Base-by-base conservation (phyloP, 2,888 invertebrate genomes). In the Ophion obscuratus region DNA sequence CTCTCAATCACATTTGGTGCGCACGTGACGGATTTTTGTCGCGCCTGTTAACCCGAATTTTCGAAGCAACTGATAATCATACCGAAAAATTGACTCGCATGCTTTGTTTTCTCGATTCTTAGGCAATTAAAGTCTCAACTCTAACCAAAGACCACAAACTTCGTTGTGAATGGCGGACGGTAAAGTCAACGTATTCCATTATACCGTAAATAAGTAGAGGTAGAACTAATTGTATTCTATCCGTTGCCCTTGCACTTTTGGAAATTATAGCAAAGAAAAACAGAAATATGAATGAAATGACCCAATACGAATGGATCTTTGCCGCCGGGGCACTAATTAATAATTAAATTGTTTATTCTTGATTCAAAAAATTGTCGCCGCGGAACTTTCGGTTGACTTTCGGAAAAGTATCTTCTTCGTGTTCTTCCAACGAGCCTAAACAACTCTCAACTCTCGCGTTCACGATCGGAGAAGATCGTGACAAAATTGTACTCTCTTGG, bases 41-140 rank as follows among this genome's bases (percentile, higher is more conserved):
- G 71, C 47, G 61, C 40, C 6, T 7, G 64, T 17, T 47, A 47
- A 59, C 44, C 2, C 59, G 27, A 61, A 53, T 20, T 44, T 2
- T 71, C 68, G 75, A 78, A 24, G 59, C 61, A 81, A 77, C 44
- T 7, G 24, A 68, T 79, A 73, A 66, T 75, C 36, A 4, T 57
- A 47, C 62, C 14, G 47, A 14, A 53, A 47, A 77, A 86, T 86
- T 86, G 62, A 86, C 57, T 77, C 61, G 86, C 86, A 83, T 86
- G 86, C 24, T 80, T 73, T 78, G 47, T 79, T 62, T 85, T 85
- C 80, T 83, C 53, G 83, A 81, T 92, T 90, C 90, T 89, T 90
- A 93, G 92, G 92, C 89, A 81, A 86, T 88, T 91, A 89, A 90
- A 90, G 87, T 91, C 91, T 83, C 92, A 90, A 85, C 92, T 92